phyloP scores from a whole-genome alignment of 2,888 invertebrate species.

The Rhingia campestris region DNA sequence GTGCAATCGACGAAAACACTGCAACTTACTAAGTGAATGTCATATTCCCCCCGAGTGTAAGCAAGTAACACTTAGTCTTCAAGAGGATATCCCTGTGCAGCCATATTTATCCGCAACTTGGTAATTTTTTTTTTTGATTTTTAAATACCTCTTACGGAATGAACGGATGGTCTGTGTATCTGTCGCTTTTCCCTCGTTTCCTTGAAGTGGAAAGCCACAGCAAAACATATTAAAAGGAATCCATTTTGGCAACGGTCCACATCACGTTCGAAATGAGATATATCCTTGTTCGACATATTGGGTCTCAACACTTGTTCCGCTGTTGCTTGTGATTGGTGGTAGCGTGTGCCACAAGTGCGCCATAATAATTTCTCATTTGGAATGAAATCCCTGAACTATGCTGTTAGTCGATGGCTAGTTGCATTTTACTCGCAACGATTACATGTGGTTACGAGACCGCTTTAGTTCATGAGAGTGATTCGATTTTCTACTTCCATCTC shows the following conservation, averaged over 20 bases:
- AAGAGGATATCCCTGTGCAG: conserved; percentile 31
- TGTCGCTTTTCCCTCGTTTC: conserved; percentile 8
- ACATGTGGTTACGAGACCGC: conserved; percentile 10
- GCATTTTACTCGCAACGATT: conserved; percentile 39
- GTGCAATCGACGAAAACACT: conserved; percentile 24
- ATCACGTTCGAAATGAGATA: conserved; percentile 69
- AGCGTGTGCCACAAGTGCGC: conserved; percentile 65
- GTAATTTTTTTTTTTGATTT: not conserved
- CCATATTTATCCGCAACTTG: conserved; percentile 34
- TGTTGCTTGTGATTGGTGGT: conserved; percentile 38
- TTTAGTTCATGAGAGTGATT: conserved; percentile 12
- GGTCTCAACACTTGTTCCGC: conserved; percentile 45
- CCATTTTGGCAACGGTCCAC: conserved; percentile 55
- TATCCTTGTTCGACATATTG: conserved; percentile 56
- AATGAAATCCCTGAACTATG: conserved; percentile 42
- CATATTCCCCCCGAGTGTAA: conserved; percentile 42
- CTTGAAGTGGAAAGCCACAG: conserved; percentile 21
- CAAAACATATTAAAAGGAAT: conserved; percentile 10
- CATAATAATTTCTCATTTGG: conserved; percentile 35
- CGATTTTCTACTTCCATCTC: not conserved
- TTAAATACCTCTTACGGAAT: conserved; percentile 34
- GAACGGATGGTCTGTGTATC: not conserved
- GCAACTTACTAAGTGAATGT: conserved; percentile 49
- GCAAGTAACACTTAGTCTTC: conserved; percentile 31
- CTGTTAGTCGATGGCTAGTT: not conserved